Conservation (phyloP, 2,888 invertebrate species). For the Trichopria drosophilae region DNA sequence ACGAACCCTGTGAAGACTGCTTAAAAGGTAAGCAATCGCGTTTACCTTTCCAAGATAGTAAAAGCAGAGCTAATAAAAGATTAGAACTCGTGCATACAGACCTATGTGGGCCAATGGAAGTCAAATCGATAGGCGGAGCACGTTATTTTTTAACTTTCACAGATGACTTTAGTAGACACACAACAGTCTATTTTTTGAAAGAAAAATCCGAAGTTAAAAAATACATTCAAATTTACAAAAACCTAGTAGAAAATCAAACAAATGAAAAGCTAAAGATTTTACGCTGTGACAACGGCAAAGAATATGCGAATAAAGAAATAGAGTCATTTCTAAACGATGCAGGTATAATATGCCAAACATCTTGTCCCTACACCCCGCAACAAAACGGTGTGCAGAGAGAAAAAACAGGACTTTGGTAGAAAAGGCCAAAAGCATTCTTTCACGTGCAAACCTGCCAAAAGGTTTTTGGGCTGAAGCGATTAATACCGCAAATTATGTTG, state of each 20-base stretch:
- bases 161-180: conserved; percentile 30
- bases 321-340: not conserved
- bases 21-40: conserved; percentile 37
- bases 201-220: conserved; percentile 22
- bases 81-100: conserved; percentile 36
- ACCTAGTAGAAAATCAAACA: not conserved
- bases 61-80: conserved; percentile 17
- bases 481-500: not conserved
- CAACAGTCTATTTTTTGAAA: conserved; percentile 23
- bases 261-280: not conserved
- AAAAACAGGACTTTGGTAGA: not conserved
- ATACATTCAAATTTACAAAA: not conserved
- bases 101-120: conserved; percentile 39
- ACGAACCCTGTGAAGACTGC: conserved; percentile 31
- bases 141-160: conserved; percentile 34
- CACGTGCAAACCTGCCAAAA: not conserved
- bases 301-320: not conserved
- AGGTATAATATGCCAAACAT: not conserved
- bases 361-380: not conserved
- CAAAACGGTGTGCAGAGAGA: not conserved
- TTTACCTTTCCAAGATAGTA: no score
- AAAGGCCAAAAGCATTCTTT: not conserved
- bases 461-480: not conserved
- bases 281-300: not conserved
- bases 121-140: conserved; percentile 29